Evolutionary conservation across 2,888 invertebrate species (phyloP), one percentile per base, ranked within the genome.

Genomic region (Lasius fuliginosus): DNA sequence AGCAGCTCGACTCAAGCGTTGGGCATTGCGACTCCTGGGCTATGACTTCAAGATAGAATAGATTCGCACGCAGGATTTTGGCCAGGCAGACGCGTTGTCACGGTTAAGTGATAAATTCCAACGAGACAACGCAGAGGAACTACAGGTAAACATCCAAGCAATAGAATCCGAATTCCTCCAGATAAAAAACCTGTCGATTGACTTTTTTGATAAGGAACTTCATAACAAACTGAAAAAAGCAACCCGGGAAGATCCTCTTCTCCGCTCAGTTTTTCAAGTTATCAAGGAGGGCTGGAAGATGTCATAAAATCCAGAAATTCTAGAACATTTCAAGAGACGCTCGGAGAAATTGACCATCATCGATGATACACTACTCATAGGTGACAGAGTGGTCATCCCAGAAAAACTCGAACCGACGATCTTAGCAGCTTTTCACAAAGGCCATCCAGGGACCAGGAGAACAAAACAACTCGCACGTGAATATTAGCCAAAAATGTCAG

Each of bases 401-500:
- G 0, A 46, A 9, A 15, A 49, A 4, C 18, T 65, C 1, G 5
- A 36, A 15, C 36, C 65, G 3, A 65, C 6, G n/a, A 40, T 60
- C 23, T 30, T 62, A 11, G 8, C 23, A 62, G 60, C 62, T 23
- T 60, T 62, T 46, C 75, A 75, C 46, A 23, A 40, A 11, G 46
- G 62, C 1, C 64, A 64, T 64, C 62, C 33, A 1, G 64, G 75
- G 12, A 60, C 64, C 0, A 40, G 49, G 11, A 12, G 49, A 46
- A 75, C 30, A 27, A 75, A 75, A 27, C 75, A 75, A 6, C 46
- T 49, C 15, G 49, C 46, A 15, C n/a, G 64, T 1, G 64, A 64
- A 4, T 75, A 62, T 27, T 74, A 49, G 74, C 46, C 60, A 1
- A 23, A 56, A 6, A 74, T 73, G 73, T 56, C 60, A 27, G 30